These are phyloP conservation scores for Dynastes tityus DNA, from an alignment of 2,888 invertebrate genomes.

Conservation along the genomic window DNA sequence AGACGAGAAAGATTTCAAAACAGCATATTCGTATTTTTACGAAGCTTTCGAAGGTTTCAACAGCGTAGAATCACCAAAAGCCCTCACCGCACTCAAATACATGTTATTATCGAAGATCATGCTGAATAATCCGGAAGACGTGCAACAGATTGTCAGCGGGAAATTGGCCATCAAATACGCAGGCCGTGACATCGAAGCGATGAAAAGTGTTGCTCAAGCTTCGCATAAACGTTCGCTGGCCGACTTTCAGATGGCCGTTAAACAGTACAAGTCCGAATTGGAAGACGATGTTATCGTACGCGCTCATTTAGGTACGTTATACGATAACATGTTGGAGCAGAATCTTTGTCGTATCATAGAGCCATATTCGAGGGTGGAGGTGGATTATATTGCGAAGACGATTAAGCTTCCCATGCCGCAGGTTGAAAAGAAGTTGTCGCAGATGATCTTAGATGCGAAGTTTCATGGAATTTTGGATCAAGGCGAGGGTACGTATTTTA, in stretches of 20 bases:
- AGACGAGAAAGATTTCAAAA: slow-evolving; percentile 99
- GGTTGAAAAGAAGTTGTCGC: slow-evolving; percentile 99
- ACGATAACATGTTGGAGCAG: slow-evolving; percentile 99
- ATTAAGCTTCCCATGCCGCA: slow-evolving; percentile 91
- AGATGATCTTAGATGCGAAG: slow-evolving; percentile 99
- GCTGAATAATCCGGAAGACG: slow-evolving; percentile 97
- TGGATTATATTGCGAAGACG: slow-evolving; percentile 90
- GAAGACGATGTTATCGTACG: slow-evolving; percentile 97
- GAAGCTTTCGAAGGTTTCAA: slow-evolving; percentile 99
- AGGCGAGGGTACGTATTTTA: slow-evolving; percentile 80
- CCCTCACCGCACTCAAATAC: slow-evolving; percentile 96
- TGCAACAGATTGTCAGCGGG: slow-evolving; percentile 94
- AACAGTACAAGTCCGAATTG: slow-evolving; percentile 89
- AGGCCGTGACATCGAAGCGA: slow-evolving; percentile 96
- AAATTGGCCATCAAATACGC: slow-evolving; percentile 98
- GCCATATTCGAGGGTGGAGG: slow-evolving; percentile 97
- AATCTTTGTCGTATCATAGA: slow-evolving; percentile 99
- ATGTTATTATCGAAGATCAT: slow-evolving; percentile 99
- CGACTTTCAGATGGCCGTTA: slow-evolving; percentile 94
- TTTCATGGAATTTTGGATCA: slow-evolving; percentile 98
- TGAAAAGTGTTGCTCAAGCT: slow-evolving; percentile 97
- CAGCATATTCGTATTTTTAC: slow-evolving; percentile 99
- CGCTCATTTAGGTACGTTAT: slow-evolving; percentile 96
- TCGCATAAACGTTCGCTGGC: slow-evolving; percentile 97
- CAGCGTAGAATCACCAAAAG: slow-evolving; percentile 93